Conservation (phyloP, 2,113 vertebrate genomes). For the Hoplias malabaricus region DNA sequence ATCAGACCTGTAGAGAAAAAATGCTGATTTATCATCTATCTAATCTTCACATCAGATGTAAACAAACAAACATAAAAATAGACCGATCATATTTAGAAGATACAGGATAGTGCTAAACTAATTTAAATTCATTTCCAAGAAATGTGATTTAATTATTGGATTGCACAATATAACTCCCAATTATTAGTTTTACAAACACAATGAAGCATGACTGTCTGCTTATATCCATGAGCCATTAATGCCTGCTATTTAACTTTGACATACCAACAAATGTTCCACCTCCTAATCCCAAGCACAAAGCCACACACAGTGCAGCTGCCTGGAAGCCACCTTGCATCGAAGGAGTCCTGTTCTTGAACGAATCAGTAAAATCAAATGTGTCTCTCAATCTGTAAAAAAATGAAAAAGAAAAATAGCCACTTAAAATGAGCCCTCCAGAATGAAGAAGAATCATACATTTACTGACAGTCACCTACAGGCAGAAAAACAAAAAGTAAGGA, state of each 20-base stretch:
- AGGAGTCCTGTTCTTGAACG: constrained; percentile 52
- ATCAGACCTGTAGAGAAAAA: constrained; percentile 76
- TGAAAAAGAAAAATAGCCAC: background rate
- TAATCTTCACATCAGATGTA: no score
- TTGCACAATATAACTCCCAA: no score
- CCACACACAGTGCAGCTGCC: constrained; percentile 83
- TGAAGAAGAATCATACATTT: background rate
- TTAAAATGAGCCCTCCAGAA: background rate
- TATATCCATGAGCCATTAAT: no score
- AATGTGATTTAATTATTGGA: no score
- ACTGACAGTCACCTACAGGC: background rate
- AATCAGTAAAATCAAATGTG: constrained; percentile 73
- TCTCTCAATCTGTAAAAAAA: constrained; percentile 70
- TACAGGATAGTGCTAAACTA: no score
- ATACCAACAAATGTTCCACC: constrained; percentile 89
- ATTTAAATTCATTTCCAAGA: no score
- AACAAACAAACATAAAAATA: background rate
- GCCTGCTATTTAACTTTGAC: constrained; percentile 54
- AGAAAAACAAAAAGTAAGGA: no score
- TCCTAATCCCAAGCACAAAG: constrained; percentile 83
- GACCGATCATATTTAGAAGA: background rate
- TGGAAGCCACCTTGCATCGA: constrained; percentile 83
- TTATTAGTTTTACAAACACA: background rate
- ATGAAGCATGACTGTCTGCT: background rate
- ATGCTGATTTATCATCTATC: background rate